Base-by-base conservation (phyloP, 2,797 vertebrate species). In the Acropternis orthonyx region DNA sequence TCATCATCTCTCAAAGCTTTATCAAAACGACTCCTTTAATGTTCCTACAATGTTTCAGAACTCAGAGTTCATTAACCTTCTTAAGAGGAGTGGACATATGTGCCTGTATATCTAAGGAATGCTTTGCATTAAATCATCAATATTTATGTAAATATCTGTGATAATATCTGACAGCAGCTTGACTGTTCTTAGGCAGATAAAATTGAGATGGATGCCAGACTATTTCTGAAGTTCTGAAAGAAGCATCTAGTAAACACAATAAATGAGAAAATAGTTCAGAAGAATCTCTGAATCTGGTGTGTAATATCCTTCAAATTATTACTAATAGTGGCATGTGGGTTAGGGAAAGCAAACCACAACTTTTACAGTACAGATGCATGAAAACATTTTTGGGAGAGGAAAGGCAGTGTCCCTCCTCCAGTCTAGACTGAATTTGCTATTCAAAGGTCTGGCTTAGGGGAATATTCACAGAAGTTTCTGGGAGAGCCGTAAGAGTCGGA, bases 111-210 rank as follows among this genome's bases (percentile, higher is more conserved):
- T 89, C 69, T 85, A 83, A 86, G 85, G 73, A 84, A 56, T 76
- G 36, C 6, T 85, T 91, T 94, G 66, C 85, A 89, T 94, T 94
- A 92, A 89, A 36, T 65, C 81, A 79, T 89, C 73, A 89, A 81
- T 94, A 95, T 79, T 94, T 81, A 78, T 88, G 71, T 92, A 94
- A 92, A 92, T 69, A 23, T 87, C 80, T 87, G 32, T 88, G 68
- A 66, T 62, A 91, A 83, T 85, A 74, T 88, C 73, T 92, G 75
- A 73, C 2, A 5, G 82, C 28, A 86, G 56, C 12, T 67, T 89
- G 87, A 39, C 66, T 85, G 32, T 56, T 80, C 34, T 86, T 75
- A 75, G 55, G 48, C 76, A 69, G n/a, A 34, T 77, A 83, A 86
- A 91, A 86, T 54, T 89, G 79, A 80, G 63, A 78, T 23, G 58